phyloP scores from a whole-genome alignment of 2,797 vertebrate genomes.

The Echeneis naucrates region DNA sequence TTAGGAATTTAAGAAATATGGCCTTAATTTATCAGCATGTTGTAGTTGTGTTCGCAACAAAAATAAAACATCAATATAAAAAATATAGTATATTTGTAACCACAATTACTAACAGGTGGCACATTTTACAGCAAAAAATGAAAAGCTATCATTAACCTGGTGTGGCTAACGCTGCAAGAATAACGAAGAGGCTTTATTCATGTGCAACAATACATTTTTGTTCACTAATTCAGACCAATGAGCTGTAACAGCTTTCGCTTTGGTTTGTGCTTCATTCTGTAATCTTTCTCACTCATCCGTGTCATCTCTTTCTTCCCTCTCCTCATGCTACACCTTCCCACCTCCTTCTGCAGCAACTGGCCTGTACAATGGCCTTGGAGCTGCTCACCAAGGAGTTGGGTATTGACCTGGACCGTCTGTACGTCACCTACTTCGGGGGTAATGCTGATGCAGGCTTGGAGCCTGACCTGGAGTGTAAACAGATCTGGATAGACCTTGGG shows the following conservation, averaged over 20 bases:
- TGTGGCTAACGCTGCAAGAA: neutral
- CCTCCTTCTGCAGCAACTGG: slow-evolving; percentile 87
- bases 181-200: too few species aligned
- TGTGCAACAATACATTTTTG: too few species aligned
- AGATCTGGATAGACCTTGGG: slow-evolving; percentile 98
- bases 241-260: too few species aligned
- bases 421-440: slow-evolving; percentile 97
- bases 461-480: slow-evolving; percentile 95
- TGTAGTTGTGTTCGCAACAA: too few species aligned
- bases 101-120: too few species aligned
- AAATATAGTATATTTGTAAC: too few species aligned
- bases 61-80: too few species aligned
- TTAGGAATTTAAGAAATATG: neutral
- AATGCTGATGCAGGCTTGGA: slow-evolving; percentile 91
- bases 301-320: neutral
- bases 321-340: neutral
- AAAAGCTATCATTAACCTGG: too few species aligned
- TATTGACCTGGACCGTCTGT: slow-evolving; percentile 93
- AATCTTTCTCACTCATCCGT: neutral
- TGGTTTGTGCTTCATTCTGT: neutral
- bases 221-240: too few species aligned
- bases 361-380: slow-evolving; percentile 95
- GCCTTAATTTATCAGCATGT: neutral
- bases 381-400: slow-evolving; percentile 94
- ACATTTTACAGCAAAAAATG: too few species aligned